Conservation (phyloP, 2,888 invertebrate species). For the Heteromyza rotundicornis region DNA sequence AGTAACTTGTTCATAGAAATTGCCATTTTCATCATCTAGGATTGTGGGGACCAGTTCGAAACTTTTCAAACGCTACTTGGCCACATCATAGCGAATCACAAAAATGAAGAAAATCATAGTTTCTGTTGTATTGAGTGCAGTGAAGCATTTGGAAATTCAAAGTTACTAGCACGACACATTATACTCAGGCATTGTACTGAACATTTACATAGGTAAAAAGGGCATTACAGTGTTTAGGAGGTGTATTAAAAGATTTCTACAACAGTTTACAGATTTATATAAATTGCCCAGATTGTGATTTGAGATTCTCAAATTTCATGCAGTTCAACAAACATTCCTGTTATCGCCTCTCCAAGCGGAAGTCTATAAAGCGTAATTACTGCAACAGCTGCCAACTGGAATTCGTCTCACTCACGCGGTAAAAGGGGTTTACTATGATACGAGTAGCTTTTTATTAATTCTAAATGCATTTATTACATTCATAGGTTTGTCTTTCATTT, state of each 20-base stretch:
- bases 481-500: conserved; percentile 57
- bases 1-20: too few relatives aligned
- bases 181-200: conserved; percentile 51
- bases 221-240: neutral
- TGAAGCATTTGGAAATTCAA: conserved; percentile 30
- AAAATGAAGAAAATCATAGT: conserved; percentile 29
- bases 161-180: conserved; percentile 50
- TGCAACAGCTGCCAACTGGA: conserved; percentile 48
- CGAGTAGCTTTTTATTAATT: neutral
- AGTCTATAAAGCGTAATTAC: conserved; percentile 40
- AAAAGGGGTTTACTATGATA: neutral
- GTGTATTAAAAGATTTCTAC: neutral
- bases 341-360: conserved; percentile 43
- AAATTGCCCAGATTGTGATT: conserved; percentile 49
- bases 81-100: conserved; percentile 34
- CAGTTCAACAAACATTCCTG: conserved; percentile 59
- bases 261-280: neutral
- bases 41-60: conserved; percentile 36
- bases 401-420: conserved; percentile 59
- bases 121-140: conserved; percentile 45
- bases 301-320: conserved; percentile 50
- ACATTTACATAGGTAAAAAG: conserved; percentile 46
- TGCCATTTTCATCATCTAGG: conserved; percentile 14
- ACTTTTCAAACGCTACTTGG: conserved; percentile 37
- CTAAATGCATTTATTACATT: neutral